A percentile compares a stretch with the other conserved stretches of the same genome.
These are phyloP conservation scores for Oxycera nigricornis DNA, from an alignment of 2,888 invertebrate species.

Conservation along the genomic window DNA sequence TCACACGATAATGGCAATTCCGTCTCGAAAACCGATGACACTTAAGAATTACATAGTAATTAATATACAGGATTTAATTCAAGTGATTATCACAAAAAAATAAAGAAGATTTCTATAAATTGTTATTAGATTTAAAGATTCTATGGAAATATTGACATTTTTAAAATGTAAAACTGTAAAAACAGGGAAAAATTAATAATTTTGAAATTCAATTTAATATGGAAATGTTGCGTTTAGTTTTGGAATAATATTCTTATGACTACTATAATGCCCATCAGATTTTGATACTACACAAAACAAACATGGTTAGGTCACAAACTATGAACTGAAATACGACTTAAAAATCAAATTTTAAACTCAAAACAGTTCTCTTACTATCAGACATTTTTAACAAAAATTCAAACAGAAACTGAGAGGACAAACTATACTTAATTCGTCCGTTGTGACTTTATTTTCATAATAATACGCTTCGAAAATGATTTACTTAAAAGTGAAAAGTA, in stretches of 20 bases:
- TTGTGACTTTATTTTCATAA: too few relatives aligned
- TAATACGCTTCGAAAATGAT: background rate
- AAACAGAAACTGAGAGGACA: background rate
- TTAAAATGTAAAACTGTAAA: background rate
- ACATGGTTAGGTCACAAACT: too few relatives aligned
- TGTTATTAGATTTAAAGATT: conserved; percentile 11
- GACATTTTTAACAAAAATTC: background rate
- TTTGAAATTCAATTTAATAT: conserved; percentile 16
- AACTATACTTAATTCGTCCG: background rate
- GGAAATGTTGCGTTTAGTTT: conserved; percentile 41
- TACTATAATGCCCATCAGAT: background rate
- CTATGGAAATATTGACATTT: background rate
- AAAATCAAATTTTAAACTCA: background rate
- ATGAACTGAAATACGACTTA: background rate
- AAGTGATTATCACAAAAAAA: background rate
- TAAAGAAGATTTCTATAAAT: conserved; percentile 15
- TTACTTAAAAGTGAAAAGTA: background rate
- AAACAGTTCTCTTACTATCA: too few relatives aligned
- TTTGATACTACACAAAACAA: background rate
- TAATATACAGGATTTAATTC: conserved; percentile 23
- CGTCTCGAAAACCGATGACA: conserved; percentile 23
- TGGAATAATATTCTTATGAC: conserved; percentile 40
- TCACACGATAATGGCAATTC: background rate
- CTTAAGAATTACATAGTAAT: conserved; percentile 36
- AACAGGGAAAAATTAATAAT: background rate